phyloP scores from a whole-genome alignment of 2,113 vertebrate species.

The Nipponia nippon region DNA sequence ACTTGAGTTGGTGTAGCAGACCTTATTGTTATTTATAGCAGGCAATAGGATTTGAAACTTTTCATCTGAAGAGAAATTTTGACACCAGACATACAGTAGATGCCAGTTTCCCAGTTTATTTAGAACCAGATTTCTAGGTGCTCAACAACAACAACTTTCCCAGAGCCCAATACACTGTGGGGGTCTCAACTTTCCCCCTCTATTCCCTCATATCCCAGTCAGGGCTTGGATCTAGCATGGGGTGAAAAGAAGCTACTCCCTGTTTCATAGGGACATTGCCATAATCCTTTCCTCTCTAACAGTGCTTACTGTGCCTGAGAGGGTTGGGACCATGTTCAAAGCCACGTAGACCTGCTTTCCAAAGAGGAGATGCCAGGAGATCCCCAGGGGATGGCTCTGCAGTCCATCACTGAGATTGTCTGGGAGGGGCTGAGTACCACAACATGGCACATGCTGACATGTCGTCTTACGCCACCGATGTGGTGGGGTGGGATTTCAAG shows the following conservation, averaged over 20 bases:
- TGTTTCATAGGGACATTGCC: neutral
- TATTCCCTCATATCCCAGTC: neutral
- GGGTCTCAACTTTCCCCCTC: neutral
- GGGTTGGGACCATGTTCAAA: neutral
- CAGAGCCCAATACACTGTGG: neutral
- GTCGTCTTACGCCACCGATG: neutral
- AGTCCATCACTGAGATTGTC: neutral
- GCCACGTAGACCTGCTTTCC: neutral
- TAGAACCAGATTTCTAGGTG: neutral
- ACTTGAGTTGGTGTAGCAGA: neutral
- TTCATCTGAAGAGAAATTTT: neutral
- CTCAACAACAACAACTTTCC: neutral
- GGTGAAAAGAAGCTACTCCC: neutral
- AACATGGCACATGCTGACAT: rapidly evolving
- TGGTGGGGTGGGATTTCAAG: neutral
- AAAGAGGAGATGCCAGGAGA: neutral
- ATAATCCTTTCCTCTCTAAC: neutral
- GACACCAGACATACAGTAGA: neutral
- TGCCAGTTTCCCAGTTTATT: neutral
- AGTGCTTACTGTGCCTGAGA: neutral
- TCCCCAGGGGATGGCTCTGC: neutral
- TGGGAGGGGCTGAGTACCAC: neutral
- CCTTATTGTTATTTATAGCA: neutral
- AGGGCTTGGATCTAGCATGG: neutral
- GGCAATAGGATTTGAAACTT: neutral